Conservation (phyloP, 2,888 invertebrate genomes). For the Phorcus lineatus region DNA sequence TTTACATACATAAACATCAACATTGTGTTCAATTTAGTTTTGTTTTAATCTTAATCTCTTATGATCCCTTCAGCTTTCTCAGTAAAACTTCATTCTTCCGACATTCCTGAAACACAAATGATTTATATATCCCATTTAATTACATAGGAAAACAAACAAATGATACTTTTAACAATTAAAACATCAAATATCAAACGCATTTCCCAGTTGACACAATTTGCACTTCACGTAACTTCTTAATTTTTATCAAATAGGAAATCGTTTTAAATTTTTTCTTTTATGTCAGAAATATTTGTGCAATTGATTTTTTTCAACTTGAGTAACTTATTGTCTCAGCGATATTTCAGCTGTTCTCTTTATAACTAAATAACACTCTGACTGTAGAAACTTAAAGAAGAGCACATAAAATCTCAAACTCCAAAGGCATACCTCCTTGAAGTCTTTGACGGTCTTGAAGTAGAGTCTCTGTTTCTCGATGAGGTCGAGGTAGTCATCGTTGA, state of each 20-base stretch:
- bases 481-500: constrained; percentile 79
- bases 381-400: too few species aligned
- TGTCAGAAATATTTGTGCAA: neutral
- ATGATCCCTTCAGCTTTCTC: constrained; percentile 50
- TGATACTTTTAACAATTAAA: neutral
- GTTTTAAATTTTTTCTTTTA: too few species aligned
- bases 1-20: too few species aligned
- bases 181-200: neutral
- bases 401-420: neutral
- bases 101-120: constrained; percentile 78
- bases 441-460: constrained; percentile 86
- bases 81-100: constrained; percentile 82
- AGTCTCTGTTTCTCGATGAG: constrained; percentile 83
- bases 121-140: neutral
- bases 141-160: neutral
- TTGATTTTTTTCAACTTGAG: too few species aligned
- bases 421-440: constrained; percentile 81
- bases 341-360: too few species aligned
- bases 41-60: too few species aligned
- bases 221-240: too few species aligned
- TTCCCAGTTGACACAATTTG: too few species aligned
- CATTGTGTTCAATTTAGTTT: too few species aligned
- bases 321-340: too few species aligned
- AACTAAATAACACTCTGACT: too few species aligned
- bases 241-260: too few species aligned